Evolutionary conservation across 2,797 vertebrate genomes (phyloP), one percentile per base, ranked within the genome.

Genomic region (Fratercula arctica): DNA sequence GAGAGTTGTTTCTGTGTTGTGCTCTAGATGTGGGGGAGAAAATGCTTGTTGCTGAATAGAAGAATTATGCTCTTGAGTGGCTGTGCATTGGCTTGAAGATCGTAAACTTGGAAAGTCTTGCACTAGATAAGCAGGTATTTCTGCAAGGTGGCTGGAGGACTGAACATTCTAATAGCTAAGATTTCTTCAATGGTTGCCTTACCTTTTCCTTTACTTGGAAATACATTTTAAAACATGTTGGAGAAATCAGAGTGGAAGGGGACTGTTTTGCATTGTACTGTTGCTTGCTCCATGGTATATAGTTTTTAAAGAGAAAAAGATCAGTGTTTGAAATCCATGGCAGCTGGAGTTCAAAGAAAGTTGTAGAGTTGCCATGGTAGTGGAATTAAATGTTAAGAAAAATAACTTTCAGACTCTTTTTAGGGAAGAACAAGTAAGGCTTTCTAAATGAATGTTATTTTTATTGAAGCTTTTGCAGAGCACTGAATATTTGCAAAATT

Each of bases 371-470:
- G 54, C 76, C 2, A 5, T 68, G 35, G 31, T 45, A 76, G 63
- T 51, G 33, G 67, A 89, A 69, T 61, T 60, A 80, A 88, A 88
- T 75, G 66, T 86, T 95, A 79, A 86, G 50, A 87, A 91, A 89
- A 95, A 84, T 61, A 80, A 67, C 56, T 87, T 94, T 64, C 33
- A 74, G 59, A 15, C 13, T 70, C 33, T 48, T 43, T 74, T 73
- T 78, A 69, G 45, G 66, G 60, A 85, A 69, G 85, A 94, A 77
- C 25, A 72, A 68, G n/a, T 72, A 35, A 78, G 29, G 20, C 87
- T 96, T 91, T 87, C 66, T 80, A 94, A 93, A 87, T 63, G 93
- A 90, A 85, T 80, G 39, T 79, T 93, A 66, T 90, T 94, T 95
- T 96, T 94, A 77, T 89, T 90, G 78, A 95, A 83, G 39, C 68